These are phyloP conservation scores for Tetragonula clypearis DNA, from an alignment of 1,140 invertebrate genomes.

Conservation along the genomic window DNA sequence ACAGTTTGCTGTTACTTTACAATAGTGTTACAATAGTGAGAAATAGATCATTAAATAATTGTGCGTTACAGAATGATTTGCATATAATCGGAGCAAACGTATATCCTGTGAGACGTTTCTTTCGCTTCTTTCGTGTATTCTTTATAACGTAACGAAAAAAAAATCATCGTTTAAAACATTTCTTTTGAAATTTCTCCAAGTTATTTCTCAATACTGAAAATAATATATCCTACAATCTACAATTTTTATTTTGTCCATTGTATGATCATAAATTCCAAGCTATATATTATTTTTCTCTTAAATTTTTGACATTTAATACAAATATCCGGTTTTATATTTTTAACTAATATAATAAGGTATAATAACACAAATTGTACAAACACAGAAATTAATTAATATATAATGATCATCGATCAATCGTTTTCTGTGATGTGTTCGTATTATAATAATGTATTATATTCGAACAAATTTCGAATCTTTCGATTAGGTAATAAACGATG, in stretches of 20 bases:
- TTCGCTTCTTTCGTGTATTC: background rate
- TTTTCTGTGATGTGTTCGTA: background rate
- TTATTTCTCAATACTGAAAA: background rate
- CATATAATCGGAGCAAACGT: background rate
- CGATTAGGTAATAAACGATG: background rate
- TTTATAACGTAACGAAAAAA: background rate
- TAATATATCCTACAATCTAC: background rate
- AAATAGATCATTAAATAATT: conserved; percentile 6
- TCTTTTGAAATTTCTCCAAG: background rate
- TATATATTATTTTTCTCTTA: too few species aligned
- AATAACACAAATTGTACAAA: background rate
- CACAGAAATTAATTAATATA: background rate
- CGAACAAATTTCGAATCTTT: background rate
- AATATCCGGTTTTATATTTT: background rate
- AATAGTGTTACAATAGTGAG: background rate
- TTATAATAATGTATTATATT: background rate
- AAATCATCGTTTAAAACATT: background rate
- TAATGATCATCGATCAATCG: background rate
- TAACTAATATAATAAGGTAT: background rate
- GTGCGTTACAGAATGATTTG: background rate
- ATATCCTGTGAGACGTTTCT: background rate
- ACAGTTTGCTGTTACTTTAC: background rate
- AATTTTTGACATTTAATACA: too few species aligned
- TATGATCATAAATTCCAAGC: too few species aligned
- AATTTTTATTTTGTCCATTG: too few species aligned